Conservation (phyloP, 2,113 vertebrate genomes). For the Bagarius yarrelli region DNA sequence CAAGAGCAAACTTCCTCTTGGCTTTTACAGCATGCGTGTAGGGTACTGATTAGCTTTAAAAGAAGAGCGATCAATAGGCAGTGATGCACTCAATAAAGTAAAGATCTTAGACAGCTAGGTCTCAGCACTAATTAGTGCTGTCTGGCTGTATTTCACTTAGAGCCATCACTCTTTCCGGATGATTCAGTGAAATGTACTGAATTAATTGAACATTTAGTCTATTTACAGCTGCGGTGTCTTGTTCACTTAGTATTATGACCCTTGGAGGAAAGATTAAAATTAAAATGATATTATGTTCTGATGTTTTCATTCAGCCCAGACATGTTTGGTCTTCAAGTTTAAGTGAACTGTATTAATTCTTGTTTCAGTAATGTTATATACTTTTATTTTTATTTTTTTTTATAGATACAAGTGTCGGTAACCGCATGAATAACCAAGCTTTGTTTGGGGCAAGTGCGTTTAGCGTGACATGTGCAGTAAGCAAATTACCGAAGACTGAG, state of each 20-base stretch:
- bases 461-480: neutral
- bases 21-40: slow-evolving; percentile 8
- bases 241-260: neutral
- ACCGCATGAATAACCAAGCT: neutral
- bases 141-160: slow-evolving; percentile 39
- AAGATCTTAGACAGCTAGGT: slow-evolving; percentile 23
- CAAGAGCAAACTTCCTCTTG: slow-evolving; percentile 11
- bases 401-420: neutral
- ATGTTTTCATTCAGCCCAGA: neutral
- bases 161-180: slow-evolving; percentile 4
- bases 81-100: slow-evolving; percentile 40
- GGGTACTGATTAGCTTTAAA: slow-evolving; percentile 46
- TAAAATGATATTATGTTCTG: neutral
- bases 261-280: neutral
- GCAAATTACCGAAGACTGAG: no score
- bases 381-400: no score
- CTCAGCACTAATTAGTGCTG: slow-evolving; percentile 26
- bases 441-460: neutral
- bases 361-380: no score
- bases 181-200: slow-evolving; percentile 24
- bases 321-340: neutral
- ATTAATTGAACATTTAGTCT: slow-evolving; percentile 49
- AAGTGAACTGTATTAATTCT: neutral
- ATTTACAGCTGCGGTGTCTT: slow-evolving; percentile 23
- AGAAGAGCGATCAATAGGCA: slow-evolving; percentile 37